Evolutionary conservation across 37 sponge, comb jelly and placozoan genomes (phyloP).

Genomic region (Halichondria panicea): DNA sequence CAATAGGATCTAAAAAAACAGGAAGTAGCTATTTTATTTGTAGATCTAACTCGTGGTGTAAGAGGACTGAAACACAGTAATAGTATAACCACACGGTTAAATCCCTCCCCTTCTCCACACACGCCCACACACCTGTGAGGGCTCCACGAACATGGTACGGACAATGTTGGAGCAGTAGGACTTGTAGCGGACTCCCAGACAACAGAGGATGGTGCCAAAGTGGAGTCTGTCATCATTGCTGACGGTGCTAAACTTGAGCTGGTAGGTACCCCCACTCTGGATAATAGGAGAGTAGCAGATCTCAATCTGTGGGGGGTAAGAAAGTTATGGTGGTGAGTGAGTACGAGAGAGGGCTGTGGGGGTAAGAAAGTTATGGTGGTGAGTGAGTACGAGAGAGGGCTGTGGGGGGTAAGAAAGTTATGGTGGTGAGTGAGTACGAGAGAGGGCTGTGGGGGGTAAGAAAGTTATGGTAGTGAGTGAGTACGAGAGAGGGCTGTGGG

Average conservation of each 20-base stretch:
- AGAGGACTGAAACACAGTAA: too few relatives aligned
- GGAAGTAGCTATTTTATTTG: too few relatives aligned
- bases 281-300: conserved; percentile 93
- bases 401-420: not conserved
- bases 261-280: conserved; percentile 88
- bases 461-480: too few relatives aligned
- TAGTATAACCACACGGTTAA: too few relatives aligned
- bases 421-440: not conserved
- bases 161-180: conserved; percentile 94
- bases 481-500: too few relatives aligned
- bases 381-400: not conserved
- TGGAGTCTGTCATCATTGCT: conserved; percentile 86
- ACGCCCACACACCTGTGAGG: conserved; percentile 63
- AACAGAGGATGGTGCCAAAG: conserved; percentile 88
- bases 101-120: too few relatives aligned
- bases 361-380: not conserved
- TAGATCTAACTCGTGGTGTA: too few relatives aligned
- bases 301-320: conserved; percentile 61
- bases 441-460: too few relatives aligned
- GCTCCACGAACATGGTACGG: conserved; percentile 93
- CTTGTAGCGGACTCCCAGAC: conserved; percentile 89
- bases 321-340: not conserved
- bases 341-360: not conserved
- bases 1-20: too few relatives aligned
- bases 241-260: conserved; percentile 94